phyloP scores from a whole-genome alignment of 2,888 invertebrate genomes.

The Pherbina coryleti region DNA sequence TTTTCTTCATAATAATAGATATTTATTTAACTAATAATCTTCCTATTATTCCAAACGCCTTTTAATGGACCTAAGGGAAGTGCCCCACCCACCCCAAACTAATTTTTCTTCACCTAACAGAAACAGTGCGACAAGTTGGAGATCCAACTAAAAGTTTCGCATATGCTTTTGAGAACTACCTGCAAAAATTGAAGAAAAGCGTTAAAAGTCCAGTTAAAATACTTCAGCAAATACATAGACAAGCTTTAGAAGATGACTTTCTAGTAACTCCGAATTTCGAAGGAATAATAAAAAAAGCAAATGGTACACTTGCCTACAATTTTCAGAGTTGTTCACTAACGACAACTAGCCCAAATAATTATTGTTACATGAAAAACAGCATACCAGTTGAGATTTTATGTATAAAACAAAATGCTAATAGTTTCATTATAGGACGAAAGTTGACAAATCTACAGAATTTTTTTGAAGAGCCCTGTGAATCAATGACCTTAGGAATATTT shows the following conservation, averaged over 20 bases:
- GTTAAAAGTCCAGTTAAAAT: too few species aligned
- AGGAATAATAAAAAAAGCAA: constrained; percentile 13
- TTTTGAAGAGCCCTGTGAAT: constrained; percentile 29
- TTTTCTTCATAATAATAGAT: too few species aligned
- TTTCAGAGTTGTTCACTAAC: constrained; percentile 28
- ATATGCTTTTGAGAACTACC: too few species aligned
- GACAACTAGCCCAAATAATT: constrained; percentile 27
- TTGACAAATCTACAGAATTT: constrained; percentile 34
- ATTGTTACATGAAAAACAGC: constrained; percentile 26
- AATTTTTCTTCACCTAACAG: too few species aligned
- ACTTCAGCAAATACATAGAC: too few species aligned
- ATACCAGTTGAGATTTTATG: constrained; percentile 30
- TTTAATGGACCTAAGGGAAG: too few species aligned
- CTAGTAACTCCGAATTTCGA: background rate
- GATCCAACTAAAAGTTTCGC: too few species aligned
- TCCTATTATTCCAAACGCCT: too few species aligned
- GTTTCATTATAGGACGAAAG: constrained; percentile 25
- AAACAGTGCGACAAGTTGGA: too few species aligned
- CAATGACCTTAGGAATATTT: constrained; percentile 21
- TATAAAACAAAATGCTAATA: constrained; percentile 27
- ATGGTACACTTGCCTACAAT: constrained; percentile 20
- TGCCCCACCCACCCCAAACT: too few species aligned
- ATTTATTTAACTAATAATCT: too few species aligned
- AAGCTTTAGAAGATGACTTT: background rate
- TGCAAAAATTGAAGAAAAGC: too few species aligned